These are phyloP conservation scores for Thera britannica DNA, from an alignment of 2,888 invertebrate species.

Conservation along the genomic window DNA sequence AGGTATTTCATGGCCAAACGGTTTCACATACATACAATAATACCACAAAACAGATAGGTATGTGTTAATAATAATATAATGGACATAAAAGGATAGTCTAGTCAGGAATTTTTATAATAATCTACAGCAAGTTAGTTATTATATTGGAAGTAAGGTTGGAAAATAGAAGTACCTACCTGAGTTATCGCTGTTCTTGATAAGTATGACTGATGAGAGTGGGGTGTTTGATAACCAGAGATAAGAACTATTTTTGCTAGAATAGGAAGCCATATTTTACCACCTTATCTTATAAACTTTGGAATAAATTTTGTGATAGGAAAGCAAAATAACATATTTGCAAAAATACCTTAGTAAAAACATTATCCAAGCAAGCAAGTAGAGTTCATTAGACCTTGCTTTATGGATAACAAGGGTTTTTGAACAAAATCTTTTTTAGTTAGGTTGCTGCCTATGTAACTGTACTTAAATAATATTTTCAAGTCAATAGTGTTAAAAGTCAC, in stretches of 20 bases:
- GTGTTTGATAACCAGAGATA: constrained; percentile 61
- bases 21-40: constrained; percentile 25
- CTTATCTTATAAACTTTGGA: background rate
- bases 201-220: constrained; percentile 65
- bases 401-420: too few relatives aligned
- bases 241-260: constrained; percentile 42
- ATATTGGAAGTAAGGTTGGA: constrained; percentile 26
- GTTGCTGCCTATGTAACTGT: too few relatives aligned
- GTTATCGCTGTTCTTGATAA: constrained; percentile 68
- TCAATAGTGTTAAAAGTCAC: too few relatives aligned
- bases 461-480: too few relatives aligned
- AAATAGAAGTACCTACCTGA: constrained; percentile 24
- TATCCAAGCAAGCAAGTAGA: background rate
- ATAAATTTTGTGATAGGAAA: background rate
- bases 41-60: constrained; percentile 34
- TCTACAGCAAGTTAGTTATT: constrained; percentile 18
- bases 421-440: too few relatives aligned
- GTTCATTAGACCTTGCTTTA: background rate
- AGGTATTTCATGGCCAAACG: constrained; percentile 19
- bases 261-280: constrained; percentile 23
- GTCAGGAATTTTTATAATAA: constrained; percentile 19
- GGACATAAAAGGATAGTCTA: constrained; percentile 33
- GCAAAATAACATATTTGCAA: background rate
- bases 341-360: background rate
- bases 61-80: constrained; percentile 36